Evolutionary conservation across 1,140 invertebrate species (phyloP).

Genomic region (Hyposmocoma kahamanoa): DNA sequence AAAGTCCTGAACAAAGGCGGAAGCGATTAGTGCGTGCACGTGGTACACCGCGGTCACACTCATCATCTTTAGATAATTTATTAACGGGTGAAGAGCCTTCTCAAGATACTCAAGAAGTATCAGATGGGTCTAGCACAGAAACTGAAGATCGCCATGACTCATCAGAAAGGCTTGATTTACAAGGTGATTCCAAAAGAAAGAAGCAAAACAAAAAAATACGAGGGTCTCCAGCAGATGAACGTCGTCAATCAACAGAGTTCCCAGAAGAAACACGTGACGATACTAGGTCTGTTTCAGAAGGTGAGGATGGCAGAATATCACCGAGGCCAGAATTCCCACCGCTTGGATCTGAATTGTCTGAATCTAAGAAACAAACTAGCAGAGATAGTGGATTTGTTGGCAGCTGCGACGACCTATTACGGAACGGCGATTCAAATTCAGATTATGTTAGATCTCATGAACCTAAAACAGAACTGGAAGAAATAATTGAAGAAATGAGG

Average conservation of each 20-base stretch:
- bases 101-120: constrained; percentile 73
- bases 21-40: constrained; percentile 86
- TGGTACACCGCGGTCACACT: constrained; percentile 86
- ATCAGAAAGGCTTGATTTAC: constrained; percentile 80
- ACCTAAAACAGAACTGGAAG: constrained; percentile 74
- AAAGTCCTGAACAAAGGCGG: constrained; percentile 88
- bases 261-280: constrained; percentile 72
- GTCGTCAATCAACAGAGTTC: constrained; percentile 58
- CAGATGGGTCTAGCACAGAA: constrained; percentile 83
- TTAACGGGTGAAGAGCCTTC: constrained; percentile 75
- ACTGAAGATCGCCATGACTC: constrained; percentile 85
- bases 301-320: constrained; percentile 76
- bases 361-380: constrained; percentile 83
- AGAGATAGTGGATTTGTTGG: constrained; percentile 91
- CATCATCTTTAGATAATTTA: constrained; percentile 85
- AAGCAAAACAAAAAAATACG: constrained; percentile 80
- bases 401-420: constrained; percentile 89
- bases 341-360: constrained; percentile 69
- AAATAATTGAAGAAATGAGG: constrained; percentile 73
- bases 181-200: constrained; percentile 88
- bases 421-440: constrained; percentile 75
- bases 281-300: constrained; percentile 78
- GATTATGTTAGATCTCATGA: constrained; percentile 67
- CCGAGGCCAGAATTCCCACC: constrained; percentile 76
- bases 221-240: constrained; percentile 74